Evolutionary conservation across 2,888 invertebrate genomes (phyloP).

Genomic region (Scelioninae gen. 1): DNA sequence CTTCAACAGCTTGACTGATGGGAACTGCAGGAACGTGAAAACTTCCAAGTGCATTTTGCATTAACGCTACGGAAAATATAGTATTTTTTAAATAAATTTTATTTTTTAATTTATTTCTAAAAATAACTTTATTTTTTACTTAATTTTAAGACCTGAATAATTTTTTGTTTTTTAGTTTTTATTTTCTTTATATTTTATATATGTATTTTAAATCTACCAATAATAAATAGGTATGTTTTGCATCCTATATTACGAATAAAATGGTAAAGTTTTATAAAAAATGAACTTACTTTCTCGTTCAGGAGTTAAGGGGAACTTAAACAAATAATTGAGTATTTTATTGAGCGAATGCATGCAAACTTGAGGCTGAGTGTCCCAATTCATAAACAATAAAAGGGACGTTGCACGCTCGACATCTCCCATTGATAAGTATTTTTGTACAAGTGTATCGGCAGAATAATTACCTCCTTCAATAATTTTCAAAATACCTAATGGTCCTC

Average conservation of each 20-base stretch:
- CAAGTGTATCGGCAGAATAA: slow-evolving; percentile 87
- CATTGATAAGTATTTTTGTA: slow-evolving; percentile 88
- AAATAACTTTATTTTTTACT: no score
- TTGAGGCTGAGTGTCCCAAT: slow-evolving; percentile 92
- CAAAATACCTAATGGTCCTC: slow-evolving; percentile 87
- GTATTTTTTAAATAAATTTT: neutral
- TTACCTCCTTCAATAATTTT: slow-evolving; percentile 85
- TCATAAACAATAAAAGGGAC: slow-evolving; percentile 88
- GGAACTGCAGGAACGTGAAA: slow-evolving; percentile 90
- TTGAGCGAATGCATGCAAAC: slow-evolving; percentile 91
- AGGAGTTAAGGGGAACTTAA: slow-evolving; percentile 86
- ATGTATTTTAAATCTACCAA: no score
- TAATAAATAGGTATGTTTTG: no score
- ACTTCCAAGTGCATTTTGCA: slow-evolving; percentile 92
- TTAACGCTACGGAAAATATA: slow-evolving; percentile 75
- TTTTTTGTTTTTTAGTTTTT: no score
- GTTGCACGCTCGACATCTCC: slow-evolving; percentile 89
- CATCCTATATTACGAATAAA: neutral
- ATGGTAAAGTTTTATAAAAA: slow-evolving; percentile 1
- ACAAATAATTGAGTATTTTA: slow-evolving; percentile 88
- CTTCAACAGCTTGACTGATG: slow-evolving; percentile 88
- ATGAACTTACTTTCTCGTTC: slow-evolving; percentile 86
- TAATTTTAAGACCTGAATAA: no score
- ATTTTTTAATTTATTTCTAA: no score
- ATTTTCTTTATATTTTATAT: no score